phyloP scores from a whole-genome alignment of 2,888 invertebrate species.

The Ferrisia virgata region DNA sequence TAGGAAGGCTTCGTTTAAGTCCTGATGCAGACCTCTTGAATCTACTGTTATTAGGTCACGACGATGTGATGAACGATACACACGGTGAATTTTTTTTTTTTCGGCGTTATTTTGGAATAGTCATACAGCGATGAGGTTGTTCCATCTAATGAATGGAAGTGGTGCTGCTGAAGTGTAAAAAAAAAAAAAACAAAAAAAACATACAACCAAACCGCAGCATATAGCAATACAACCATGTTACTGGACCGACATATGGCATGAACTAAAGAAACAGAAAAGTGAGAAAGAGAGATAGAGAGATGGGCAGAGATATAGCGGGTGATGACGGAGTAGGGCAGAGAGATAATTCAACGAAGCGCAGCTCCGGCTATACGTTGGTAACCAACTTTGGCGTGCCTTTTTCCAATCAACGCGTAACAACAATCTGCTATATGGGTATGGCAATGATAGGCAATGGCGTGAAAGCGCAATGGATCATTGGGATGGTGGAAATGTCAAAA shows the following conservation, averaged over 20 bases:
- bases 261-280: not conserved
- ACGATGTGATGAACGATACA: not conserved
- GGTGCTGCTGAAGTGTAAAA: not conserved
- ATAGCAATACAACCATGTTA: not conserved
- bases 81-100: not conserved
- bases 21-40: not conserved
- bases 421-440: not conserved
- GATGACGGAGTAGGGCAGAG: too few species aligned
- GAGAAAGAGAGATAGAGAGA: not conserved
- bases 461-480: conserved; percentile 24
- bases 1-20: not conserved
- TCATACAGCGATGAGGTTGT: not conserved
- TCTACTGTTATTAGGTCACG: not conserved
- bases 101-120: conserved; percentile 13
- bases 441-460: not conserved
- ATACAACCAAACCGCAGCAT: not conserved
- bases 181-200: not conserved
- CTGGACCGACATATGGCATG: not conserved
- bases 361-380: not conserved
- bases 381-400: conserved; percentile 13
- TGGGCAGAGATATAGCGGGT: too few species aligned
- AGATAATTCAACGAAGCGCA: conserved; percentile 17
- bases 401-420: conserved; percentile 3
- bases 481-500: conserved; percentile 12
- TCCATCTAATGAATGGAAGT: not conserved